phyloP scores from a whole-genome alignment of 2,113 vertebrate genomes.

The Zosterops japonicus region DNA sequence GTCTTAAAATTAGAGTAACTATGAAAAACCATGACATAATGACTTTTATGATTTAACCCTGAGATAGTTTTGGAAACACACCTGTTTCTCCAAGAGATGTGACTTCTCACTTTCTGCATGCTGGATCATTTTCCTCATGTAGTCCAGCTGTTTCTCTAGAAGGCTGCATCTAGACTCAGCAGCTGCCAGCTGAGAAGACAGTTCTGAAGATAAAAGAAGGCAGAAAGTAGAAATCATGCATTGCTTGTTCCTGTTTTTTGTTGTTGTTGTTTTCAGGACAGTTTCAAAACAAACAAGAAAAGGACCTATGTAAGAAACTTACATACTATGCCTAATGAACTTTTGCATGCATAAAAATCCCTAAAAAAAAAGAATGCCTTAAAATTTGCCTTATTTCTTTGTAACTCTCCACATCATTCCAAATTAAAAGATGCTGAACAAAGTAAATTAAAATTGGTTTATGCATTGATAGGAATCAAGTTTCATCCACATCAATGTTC shows the following conservation, averaged over 20 bases:
- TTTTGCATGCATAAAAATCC: neutral
- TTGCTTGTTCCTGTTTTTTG: neutral
- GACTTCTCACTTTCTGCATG: constrained; percentile 83
- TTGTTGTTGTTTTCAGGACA: neutral
- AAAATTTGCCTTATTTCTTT: neutral
- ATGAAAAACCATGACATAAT: neutral
- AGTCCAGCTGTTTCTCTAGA: constrained; percentile 89
- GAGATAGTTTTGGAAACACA: constrained; percentile 20
- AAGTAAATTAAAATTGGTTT: neutral
- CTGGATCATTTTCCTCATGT: constrained; percentile 87
- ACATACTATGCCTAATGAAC: neutral
- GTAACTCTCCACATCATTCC: neutral
- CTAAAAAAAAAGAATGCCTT: neutral
- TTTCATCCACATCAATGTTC: neutral
- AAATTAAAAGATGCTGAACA: neutral
- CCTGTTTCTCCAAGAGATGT: constrained; percentile 84
- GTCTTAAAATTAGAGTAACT: neutral
- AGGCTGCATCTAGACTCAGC: constrained; percentile 87
- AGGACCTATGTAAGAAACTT: neutral
- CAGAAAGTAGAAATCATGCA: neutral
- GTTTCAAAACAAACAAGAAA: neutral
- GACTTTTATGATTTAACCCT: neutral
- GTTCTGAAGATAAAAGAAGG: constrained; percentile 69
- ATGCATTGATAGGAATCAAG: neutral
- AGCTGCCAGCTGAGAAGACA: constrained; percentile 83